Evolutionary conservation across 35 echinoderm and acorn worm genomes (phyloP), one percentile per base, ranked within the genome.

Genomic region (Heliocidaris tuberculata): DNA sequence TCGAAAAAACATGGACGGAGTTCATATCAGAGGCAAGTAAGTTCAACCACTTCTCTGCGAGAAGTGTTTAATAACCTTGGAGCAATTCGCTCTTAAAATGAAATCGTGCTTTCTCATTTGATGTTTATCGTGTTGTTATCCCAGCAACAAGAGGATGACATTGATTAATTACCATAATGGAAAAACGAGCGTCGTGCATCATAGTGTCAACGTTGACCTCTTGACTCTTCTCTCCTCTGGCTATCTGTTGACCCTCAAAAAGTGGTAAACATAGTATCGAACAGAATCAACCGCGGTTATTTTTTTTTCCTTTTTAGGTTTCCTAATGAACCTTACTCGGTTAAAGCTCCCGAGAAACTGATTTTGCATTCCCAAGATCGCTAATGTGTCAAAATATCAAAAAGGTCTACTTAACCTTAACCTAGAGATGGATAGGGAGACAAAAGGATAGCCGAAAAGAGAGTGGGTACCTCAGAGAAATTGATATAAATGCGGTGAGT

Each of bases 161-260:
- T 78, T 78, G 65, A 78, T 78, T 78, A 78, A 78, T 78, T n/a
- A 78, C 65, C 65, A 78, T 78, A 78, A 78, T 78, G 65, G 65
- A 78, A 78, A 78, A 78, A 78, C 65, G 27, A 24, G 27, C 65
- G 65, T n/a, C 65, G 65, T 27, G 0, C 27, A 19, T 78, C 65
- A n/a, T 42, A 78, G 65, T 78, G 15, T 78, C 65, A 5, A 19
- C 4, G 65, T 78, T 78, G 21, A n/a, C 19, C 21, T 27, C 21
- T 78, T 19, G 5, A 27, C 65, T 21, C 21, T n/a, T n/a, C 27
- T 24, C 7, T 24, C 65, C 65, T 78, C 65, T n/a, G 7, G 65
- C 65, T 27, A 78, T 78, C 65, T n/a, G 27, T 8, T n/a, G 65
- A 78, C 27, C 65, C 65, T 78, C 27, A 78, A 6, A 78, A 42